Conservation (phyloP, 2,797 vertebrate species). For the Graptemys geographica region DNA sequence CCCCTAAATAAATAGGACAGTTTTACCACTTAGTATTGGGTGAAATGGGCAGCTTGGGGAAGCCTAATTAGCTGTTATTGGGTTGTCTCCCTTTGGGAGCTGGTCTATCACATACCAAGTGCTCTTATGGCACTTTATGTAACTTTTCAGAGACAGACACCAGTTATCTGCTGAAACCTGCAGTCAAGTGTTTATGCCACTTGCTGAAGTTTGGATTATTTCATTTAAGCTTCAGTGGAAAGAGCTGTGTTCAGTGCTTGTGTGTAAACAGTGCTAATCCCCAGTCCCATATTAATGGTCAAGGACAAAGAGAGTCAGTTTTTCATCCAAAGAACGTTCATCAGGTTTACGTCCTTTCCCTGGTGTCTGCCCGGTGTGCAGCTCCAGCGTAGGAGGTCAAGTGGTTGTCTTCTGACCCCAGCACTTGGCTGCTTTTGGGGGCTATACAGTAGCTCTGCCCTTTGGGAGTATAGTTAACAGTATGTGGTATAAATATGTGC, state of each 20-base stretch:
- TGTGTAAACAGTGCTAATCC: not conserved
- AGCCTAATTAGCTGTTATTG: accelerated
- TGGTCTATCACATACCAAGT: not conserved
- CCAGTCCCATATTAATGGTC: not conserved
- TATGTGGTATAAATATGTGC: conserved; percentile 78
- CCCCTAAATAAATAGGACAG: not conserved
- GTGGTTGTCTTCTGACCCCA: not conserved
- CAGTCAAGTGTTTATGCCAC: not conserved
- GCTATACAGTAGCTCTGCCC: not conserved
- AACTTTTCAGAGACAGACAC: accelerated
- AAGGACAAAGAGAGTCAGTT: not conserved
- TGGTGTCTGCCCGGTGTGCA: not conserved
- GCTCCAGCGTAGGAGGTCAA: conserved; percentile 31
- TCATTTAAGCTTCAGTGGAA: not conserved
- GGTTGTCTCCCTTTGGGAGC: not conserved
- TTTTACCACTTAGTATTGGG: not conserved
- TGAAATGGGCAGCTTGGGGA: not conserved
- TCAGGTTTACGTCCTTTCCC: not conserved
- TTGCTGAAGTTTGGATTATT: not conserved
- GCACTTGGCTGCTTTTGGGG: conserved; percentile 43
- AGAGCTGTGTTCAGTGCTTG: not conserved
- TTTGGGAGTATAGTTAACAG: conserved; percentile 70
- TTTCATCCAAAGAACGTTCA: not conserved
- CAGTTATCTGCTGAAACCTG: not conserved
- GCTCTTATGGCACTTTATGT: not conserved